Conservation (phyloP, 2,797 vertebrate species). For the Crocodylus rhombifer region DNA sequence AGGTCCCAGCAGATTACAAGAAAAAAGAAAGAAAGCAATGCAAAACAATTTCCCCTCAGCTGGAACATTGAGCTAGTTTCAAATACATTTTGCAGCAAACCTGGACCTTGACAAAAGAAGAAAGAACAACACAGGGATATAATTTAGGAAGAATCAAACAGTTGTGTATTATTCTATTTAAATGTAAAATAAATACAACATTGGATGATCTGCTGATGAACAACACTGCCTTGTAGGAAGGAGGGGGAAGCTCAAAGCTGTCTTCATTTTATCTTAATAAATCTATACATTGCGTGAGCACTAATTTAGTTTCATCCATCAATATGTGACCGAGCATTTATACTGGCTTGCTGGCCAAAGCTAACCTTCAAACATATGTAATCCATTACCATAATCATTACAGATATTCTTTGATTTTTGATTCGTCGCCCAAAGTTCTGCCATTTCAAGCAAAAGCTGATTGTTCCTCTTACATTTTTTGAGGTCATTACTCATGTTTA, state of each 20-base stretch:
- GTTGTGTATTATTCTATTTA: neutral
- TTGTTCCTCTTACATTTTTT: conserved; percentile 64
- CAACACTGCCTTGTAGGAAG: neutral
- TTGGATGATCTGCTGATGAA: neutral
- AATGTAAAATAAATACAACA: rapidly evolving
- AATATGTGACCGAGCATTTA: conserved; percentile 14
- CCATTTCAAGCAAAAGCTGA: conserved; percentile 58
- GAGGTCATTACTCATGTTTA: conserved; percentile 78
- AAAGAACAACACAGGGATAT: neutral
- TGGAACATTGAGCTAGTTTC: neutral
- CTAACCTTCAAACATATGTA: conserved; percentile 41
- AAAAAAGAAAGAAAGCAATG: neutral
- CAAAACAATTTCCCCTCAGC: neutral
- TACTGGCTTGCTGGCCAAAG: conserved; percentile 11
- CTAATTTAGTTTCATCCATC: conserved; percentile 52
- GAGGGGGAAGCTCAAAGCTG: neutral
- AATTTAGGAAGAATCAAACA: neutral
- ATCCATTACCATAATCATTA: neutral
- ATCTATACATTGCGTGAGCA: conserved; percentile 1
- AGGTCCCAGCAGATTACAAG: neutral
- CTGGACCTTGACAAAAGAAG: neutral
- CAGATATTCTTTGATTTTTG: conserved; percentile 60
- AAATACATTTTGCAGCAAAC: neutral
- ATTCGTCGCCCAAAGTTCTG: conserved; percentile 33
- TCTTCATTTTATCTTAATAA: conserved; percentile 46